Evolutionary conservation across 2,113 vertebrate genomes (phyloP), one percentile per base, ranked within the genome.

Genomic region (Limnothrissa miodon): DNA sequence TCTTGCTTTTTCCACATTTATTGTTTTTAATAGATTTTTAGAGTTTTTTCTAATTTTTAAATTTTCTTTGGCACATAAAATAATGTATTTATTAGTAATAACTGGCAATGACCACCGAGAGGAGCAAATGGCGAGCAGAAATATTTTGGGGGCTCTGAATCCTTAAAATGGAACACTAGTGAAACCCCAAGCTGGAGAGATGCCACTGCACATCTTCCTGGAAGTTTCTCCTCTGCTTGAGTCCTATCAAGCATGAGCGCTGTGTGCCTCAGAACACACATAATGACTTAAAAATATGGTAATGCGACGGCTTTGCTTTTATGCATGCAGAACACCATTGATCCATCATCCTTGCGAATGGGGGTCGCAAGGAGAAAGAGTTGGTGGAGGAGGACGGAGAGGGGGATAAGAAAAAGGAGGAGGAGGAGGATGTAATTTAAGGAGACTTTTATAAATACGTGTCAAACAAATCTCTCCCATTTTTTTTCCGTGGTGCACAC

Each of bases 401-500:
- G 53, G 59, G 53, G n/a, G n/a, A n/a, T n/a, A n/a, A n/a, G n/a
- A n/a, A n/a, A n/a, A 42, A 82, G 81, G 45, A 36, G 19, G 23
- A 44, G 39, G 78, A 6, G 48, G 53, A 59, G 82, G 15, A 44
- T 74, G 78, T 87, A 79, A 80, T 85, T 87, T 88, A 45, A 80
- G 80, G 51, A 62, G 44, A 56, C 1, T 87, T 88, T 87, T 66
- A 86, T 90, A 83, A 88, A 89, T 85, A 86, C 83, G 84, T 89
- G 90, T 88, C 86, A 87, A 87, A 85, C 81, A 87, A 88, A 88
- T 86, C 84, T 83, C 81, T 86, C 78, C 82, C 29, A 10, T 44
- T 42, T 42, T 42, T 83, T 82, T 81, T 74, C 59, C 70, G 29
- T 66, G n/a, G 62, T 13, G 48, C 80, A 81, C 66, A 81, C 45